Base-by-base conservation (phyloP, 2,113 vertebrate genomes). In the Apteryx owenii region DNA sequence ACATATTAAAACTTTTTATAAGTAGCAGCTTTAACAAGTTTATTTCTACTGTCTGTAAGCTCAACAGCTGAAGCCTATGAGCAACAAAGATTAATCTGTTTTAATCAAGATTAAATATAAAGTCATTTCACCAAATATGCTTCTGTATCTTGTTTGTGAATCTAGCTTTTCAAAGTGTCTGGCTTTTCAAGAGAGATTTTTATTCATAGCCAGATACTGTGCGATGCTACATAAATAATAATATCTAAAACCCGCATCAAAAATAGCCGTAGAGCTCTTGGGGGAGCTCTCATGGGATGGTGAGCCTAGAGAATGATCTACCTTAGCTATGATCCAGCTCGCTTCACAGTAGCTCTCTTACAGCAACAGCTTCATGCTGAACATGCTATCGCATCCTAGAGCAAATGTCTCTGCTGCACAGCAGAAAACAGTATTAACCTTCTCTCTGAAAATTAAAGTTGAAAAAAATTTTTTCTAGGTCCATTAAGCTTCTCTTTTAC, bases 361-460 rank as follows among this genome's bases (percentile, higher is more conserved):
- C 9, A 81, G 33, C 38, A 13, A 21, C 64, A 87, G 23, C 54
- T 64, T 6, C 17, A 76, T 73, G n/a, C 16, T 2, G 3, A 70
- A 60, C 18, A 8, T 75, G 13, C 19, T 53, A 61, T 29, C 18
- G 88, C 18, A 4, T 54, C 58, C n/a, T 42, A 53, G 58, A 94
- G 44, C 5, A 81, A 68, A 46, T 23, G 26, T 3, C 8, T 4
- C 21, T n/a, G 33, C 12, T 71, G 64, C 51, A 26, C 51, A 3
- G 0, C 3, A 2, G 15, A 21, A 13, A 10, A 79, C 33, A 40
- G 9, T 16, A 33, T 38, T 25, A 54, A 54, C 13, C 12, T 66
- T 5, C 7, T 48, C 25, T 12, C 15, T 89, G 21, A 85, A 77
- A 89, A 82, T 2, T 8, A 2, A 66, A 75, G n/a, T 2, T 4